Evolutionary conservation across 2,113 vertebrate species (phyloP), one percentile per base, ranked within the genome.

Genomic region (Cynocephalus volans): DNA sequence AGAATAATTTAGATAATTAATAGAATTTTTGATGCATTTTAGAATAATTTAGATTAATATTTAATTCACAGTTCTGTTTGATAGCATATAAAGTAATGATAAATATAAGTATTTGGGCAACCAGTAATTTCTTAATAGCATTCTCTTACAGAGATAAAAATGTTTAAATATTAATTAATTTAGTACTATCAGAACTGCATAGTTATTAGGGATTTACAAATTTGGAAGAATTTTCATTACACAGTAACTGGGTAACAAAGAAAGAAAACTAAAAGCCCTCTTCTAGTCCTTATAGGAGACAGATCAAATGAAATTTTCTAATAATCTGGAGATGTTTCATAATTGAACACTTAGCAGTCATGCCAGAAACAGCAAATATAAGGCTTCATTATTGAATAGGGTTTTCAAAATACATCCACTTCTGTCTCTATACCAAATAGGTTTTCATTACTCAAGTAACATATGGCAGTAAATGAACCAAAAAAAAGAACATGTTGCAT

Each of bases 81-180:
- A 98, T 97, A 96, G 77, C 88, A 94, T 96, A 90, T 82, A 97
- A 97, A 97, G 86, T 88, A 90, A 97, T 97, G 96, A 97, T 97
- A 97, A 97, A 98, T 96, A 96, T 83, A 85, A 96, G 73, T 96
- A 95, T 95, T 97, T 96, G 93, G 84, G 94, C 85, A 97, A 95
- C 87, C 62, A 84, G 60, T 96, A 94, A 98, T 98, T 97, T 94
- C 92, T 96, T 98, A 98, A 97, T 94, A 97, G 93, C 94, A 90
- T 96, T 97, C 90, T 97, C 92, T 97, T 96, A 96, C 70, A 69
- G 81, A 95, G 93, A 97, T 98, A 97, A 96, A 97, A 97, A 96
- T 96, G 97, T 97, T 98, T 97, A 98, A 98, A 97, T 97, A 98
- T 98, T 98, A 92, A 98, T 98, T 98, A 93, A 98, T 97, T 97